These are phyloP conservation scores for Carassius auratus DNA, from an alignment of 2,113 vertebrate species.

Conservation along the genomic window DNA sequence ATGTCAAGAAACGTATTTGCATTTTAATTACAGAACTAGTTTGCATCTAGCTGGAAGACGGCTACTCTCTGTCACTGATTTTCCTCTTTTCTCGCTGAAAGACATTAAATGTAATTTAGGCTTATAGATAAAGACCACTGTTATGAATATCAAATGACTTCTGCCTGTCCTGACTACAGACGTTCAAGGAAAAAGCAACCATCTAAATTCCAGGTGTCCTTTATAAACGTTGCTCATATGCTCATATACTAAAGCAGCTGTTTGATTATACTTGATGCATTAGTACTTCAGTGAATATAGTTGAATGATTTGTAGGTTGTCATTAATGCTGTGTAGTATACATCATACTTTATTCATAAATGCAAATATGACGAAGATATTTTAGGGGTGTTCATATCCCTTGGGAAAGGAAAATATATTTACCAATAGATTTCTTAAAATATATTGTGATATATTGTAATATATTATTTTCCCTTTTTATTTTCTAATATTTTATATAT, in stretches of 20 bases:
- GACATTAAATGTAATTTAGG: constrained; percentile 21
- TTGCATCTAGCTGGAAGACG: constrained; percentile 27
- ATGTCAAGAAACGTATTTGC: constrained; percentile 38
- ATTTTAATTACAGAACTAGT: constrained; percentile 47
- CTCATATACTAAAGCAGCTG: neutral
- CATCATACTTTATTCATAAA: neutral
- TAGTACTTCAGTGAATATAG: too few relatives aligned
- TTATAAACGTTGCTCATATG: neutral
- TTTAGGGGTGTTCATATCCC: too few relatives aligned
- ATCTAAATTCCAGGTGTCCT: neutral
- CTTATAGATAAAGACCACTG: neutral
- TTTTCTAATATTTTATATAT: too few relatives aligned
- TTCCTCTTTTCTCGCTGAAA: neutral
- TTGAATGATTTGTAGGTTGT: neutral
- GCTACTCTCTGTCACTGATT: neutral
- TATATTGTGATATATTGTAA: too few relatives aligned
- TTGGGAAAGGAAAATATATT: too few relatives aligned
- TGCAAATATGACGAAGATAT: neutral
- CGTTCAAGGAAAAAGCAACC: neutral
- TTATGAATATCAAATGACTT: constrained; percentile 32
- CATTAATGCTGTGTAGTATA: neutral
- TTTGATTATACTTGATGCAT: neutral
- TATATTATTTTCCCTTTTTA: too few relatives aligned
- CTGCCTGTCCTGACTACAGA: neutral
- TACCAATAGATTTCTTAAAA: too few relatives aligned